Evolutionary conservation across 2,113 vertebrate species (phyloP).

Genomic region (Tupaia chinensis): DNA sequence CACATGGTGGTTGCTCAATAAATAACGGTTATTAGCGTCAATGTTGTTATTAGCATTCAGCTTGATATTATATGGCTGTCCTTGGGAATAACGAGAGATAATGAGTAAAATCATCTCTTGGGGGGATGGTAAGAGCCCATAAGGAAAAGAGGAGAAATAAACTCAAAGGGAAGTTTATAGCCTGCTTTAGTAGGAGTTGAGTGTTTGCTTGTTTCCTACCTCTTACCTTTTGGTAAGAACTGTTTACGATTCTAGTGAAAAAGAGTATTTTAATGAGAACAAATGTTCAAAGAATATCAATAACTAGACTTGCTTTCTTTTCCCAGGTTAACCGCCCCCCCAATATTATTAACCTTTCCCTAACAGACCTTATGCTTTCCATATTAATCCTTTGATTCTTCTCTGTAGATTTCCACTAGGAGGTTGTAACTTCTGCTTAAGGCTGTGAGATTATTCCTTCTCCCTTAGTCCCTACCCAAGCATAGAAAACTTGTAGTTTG

Average conservation of each 20-base stretch:
- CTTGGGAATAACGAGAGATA: neutral
- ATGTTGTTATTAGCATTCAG: constrained; percentile 8
- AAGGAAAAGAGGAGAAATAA: neutral
- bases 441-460: neutral
- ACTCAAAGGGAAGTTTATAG: neutral
- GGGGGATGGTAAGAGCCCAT: neutral
- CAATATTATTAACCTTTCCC: neutral
- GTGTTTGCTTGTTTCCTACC: neutral
- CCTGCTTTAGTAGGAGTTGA: neutral
- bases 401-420: neutral
- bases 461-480: neutral
- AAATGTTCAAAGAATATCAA: neutral
- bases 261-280: constrained; percentile 31
- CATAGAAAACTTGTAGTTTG: constrained; percentile 48
- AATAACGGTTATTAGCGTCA: constrained; percentile 2
- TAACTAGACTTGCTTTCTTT: constrained; percentile 14
- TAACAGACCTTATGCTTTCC: neutral
- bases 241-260: constrained; percentile 43
- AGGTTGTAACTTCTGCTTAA: neutral
- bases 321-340: neutral
- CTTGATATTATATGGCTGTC: neutral
- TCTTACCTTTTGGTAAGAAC: neutral
- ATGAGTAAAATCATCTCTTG: neutral
- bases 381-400: constrained; percentile 22
- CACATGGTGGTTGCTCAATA: neutral